Conservation (phyloP, 2,113 vertebrate genomes). For the Hypomesus transpacificus region DNA sequence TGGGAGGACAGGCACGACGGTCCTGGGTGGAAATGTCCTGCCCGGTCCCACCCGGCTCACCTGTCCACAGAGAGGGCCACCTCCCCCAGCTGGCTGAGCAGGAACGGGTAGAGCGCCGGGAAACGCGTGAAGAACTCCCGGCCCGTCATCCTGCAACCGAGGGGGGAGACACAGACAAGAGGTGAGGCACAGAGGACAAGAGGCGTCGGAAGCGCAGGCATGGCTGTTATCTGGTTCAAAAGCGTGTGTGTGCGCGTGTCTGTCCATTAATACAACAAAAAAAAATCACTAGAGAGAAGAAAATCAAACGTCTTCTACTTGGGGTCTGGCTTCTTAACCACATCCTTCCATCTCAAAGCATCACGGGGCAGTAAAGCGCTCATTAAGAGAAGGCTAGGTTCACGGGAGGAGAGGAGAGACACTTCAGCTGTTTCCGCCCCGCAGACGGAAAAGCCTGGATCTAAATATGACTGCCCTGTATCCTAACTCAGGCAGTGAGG, state of each 20-base stretch:
- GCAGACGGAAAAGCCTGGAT: not conserved
- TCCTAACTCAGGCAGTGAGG: not conserved
- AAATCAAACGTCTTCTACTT: constrained; percentile 16
- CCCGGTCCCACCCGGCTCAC: too few species aligned
- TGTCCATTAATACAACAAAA: too few species aligned
- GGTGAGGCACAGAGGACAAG: not conserved
- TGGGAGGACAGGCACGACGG: too few species aligned
- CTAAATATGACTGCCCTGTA: not conserved
- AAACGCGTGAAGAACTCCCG: constrained; percentile 94
- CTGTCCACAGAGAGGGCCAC: constrained; percentile 81
- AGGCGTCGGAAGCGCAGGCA: not conserved
- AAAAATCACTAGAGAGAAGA: not conserved
- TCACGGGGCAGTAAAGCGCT: constrained; percentile 49
- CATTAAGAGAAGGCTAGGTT: constrained; percentile 36
- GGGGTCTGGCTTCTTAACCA: constrained; percentile 52
- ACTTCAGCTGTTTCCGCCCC: not conserved
- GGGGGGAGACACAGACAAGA: constrained; percentile 8
- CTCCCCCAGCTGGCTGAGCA: constrained; percentile 84
- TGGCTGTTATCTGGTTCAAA: too few species aligned
- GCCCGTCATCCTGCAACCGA: constrained; percentile 85
- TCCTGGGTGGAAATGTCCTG: too few species aligned
- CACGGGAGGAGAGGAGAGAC: not conserved
- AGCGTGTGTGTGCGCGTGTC: not conserved
- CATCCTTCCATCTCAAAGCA: constrained; percentile 52
- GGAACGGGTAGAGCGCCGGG: constrained; percentile 89